phyloP scores from a whole-genome alignment of 1,140 invertebrate species.

The Copidosoma floridanum region DNA sequence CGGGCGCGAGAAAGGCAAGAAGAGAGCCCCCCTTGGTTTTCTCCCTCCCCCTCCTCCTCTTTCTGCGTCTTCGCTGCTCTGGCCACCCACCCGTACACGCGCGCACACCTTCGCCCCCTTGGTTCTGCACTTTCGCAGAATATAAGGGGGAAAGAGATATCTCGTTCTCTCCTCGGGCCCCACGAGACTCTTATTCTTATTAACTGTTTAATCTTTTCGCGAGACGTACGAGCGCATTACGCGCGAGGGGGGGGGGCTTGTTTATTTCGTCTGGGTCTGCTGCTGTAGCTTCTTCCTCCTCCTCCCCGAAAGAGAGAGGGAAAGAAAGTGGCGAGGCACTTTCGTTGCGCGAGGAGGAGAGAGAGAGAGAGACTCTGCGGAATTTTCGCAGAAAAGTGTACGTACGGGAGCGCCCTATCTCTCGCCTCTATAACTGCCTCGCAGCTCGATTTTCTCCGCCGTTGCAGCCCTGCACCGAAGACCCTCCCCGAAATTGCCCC shows the following conservation, averaged over 20 bases:
- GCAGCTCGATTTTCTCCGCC: not conserved
- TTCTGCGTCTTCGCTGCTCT: not conserved
- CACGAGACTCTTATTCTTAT: constrained; percentile 58
- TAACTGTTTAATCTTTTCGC: constrained; percentile 59
- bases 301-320: not conserved
- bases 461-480: constrained; percentile 4
- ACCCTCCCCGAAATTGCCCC: constrained; percentile 26
- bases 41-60: not conserved
- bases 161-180: constrained; percentile 18
- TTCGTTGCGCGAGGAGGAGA: constrained; percentile 14
- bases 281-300: constrained; percentile 36
- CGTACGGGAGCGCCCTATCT: not conserved
- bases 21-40: constrained; percentile 22
- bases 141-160: constrained; percentile 20
- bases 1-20: constrained; percentile 12
- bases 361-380: not conserved
- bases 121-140: constrained; percentile 23
- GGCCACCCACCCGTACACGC: not conserved
- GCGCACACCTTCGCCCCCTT: not conserved
- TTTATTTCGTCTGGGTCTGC: constrained; percentile 50
- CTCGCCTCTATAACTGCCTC: not conserved
- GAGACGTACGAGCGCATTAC: constrained; percentile 55
- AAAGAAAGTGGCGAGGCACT: constrained; percentile 21
- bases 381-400: constrained; percentile 14
- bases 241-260: constrained; percentile 46